phyloP scores from a whole-genome alignment of 2,113 vertebrate genomes.

The Strix uralensis region DNA sequence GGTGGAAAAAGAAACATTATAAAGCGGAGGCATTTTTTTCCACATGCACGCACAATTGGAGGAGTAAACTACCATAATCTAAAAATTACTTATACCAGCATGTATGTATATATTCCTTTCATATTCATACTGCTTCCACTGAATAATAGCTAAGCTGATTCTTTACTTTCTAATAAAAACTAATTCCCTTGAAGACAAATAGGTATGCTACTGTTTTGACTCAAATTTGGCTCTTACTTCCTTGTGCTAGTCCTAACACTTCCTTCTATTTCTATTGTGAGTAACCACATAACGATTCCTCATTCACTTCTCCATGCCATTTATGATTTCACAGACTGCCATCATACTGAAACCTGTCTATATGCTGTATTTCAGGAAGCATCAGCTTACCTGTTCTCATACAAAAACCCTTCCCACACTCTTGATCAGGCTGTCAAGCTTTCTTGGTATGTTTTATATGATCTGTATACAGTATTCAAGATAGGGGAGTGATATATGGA shows the following conservation, averaged over 20 bases:
- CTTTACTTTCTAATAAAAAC: not conserved
- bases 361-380: not conserved
- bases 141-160: not conserved
- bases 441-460: not conserved
- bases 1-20: not conserved
- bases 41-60: not conserved
- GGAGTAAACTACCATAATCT: not conserved
- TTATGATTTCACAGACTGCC: not conserved
- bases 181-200: not conserved
- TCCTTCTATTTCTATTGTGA: not conserved
- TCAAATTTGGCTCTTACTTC: not conserved
- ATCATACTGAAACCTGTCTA: not conserved
- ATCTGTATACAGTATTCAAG: not conserved
- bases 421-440: not conserved
- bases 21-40: not conserved
- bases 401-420: not conserved
- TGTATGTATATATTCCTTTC: not conserved
- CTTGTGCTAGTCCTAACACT: not conserved
- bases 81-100: not conserved
- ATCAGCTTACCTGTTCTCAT: not conserved
- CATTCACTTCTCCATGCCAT: not conserved
- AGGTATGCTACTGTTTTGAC: not conserved
- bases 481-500: not conserved
- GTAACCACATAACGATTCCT: not conserved
- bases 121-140: not conserved